These are phyloP conservation scores for Sarcoramphus papa DNA, from an alignment of 2,797 vertebrate genomes.

Conservation along the genomic window DNA sequence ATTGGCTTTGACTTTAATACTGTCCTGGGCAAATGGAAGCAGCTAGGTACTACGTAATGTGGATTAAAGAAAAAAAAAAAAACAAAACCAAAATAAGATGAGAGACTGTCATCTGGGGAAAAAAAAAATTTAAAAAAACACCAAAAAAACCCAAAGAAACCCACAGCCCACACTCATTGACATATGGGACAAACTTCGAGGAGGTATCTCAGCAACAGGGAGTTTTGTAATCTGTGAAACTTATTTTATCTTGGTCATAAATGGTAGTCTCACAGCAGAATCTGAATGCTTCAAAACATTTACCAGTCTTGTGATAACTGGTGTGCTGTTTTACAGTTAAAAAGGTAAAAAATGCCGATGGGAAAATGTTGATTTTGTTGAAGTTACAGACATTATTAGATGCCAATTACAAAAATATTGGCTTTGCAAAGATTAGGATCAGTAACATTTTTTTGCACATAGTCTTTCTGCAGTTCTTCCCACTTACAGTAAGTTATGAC, in stretches of 20 bases:
- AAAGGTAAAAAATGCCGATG: neutral
- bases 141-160: neutral
- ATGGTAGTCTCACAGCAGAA: neutral
- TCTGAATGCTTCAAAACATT: neutral
- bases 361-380: neutral
- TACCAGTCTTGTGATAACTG: neutral
- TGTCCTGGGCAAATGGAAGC: neutral
- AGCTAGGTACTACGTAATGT: accelerated
- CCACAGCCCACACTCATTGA: neutral
- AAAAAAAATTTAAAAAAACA: neutral
- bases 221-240: neutral
- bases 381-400: neutral
- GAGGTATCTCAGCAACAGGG: neutral
- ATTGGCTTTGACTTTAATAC: neutral
- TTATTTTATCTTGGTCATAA: neutral
- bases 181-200: neutral
- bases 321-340: neutral
- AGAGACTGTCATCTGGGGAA: accelerated
- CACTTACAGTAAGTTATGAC: neutral
- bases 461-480: neutral
- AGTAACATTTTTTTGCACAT: neutral
- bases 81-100: neutral
- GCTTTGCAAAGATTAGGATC: neutral
- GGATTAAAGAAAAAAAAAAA: neutral
- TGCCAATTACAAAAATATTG: neutral